These are phyloP conservation scores for Coptodon bakossiorum DNA, from an alignment of 2,113 vertebrate genomes.

Conservation along the genomic window DNA sequence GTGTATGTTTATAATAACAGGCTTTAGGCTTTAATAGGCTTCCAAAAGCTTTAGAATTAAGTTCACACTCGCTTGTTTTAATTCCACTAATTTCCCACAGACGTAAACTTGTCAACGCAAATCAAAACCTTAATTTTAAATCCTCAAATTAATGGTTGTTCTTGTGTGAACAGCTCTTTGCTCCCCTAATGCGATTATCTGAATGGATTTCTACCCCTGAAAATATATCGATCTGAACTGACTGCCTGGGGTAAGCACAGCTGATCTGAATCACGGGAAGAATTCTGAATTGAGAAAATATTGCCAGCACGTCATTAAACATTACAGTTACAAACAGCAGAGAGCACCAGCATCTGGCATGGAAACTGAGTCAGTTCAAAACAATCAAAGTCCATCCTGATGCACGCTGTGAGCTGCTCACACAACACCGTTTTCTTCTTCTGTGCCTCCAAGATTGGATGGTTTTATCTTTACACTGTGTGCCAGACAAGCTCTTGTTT, in stretches of 20 bases:
- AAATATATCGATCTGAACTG: not conserved
- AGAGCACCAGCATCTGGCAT: not conserved
- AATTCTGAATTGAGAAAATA: not conserved
- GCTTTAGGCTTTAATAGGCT: not conserved
- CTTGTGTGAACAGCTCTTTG: not conserved
- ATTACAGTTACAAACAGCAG: not conserved
- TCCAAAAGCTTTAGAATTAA: not conserved
- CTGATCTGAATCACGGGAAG: not conserved
- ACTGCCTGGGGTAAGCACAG: not conserved
- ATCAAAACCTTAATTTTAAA: not conserved
- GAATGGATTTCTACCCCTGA: not conserved
- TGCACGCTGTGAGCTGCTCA: not conserved
- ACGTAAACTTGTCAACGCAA: not conserved
- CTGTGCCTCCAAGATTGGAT: not conserved
- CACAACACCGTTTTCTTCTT: accelerated
- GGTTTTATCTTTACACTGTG: not conserved
- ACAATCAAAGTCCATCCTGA: not conserved
- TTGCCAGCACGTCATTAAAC: not conserved
- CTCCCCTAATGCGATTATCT: not conserved
- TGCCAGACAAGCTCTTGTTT: not conserved
- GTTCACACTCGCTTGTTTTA: not conserved
- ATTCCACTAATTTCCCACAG: not conserved
- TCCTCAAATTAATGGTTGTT: not conserved
- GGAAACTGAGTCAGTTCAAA: not conserved
- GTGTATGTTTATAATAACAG: not conserved